phyloP scores from a whole-genome alignment of 2,113 vertebrate genomes.

The Cyanoderma ruficeps region DNA sequence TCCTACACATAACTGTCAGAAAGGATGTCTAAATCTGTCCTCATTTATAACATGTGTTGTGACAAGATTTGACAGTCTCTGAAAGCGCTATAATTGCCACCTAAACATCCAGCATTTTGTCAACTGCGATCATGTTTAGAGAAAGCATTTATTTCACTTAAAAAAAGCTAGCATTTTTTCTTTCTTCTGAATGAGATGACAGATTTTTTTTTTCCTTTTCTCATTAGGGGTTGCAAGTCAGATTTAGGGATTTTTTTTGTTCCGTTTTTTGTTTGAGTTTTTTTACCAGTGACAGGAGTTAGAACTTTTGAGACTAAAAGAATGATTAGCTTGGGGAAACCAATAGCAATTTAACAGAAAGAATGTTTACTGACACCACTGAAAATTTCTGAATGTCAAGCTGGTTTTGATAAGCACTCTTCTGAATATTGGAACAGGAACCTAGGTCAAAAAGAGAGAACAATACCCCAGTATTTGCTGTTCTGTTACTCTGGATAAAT shows the following conservation, averaged over 20 bases:
- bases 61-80: conserved; percentile 84
- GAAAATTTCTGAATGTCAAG: not conserved
- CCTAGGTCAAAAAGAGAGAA: not conserved
- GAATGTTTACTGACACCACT: not conserved
- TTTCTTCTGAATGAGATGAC: conserved; percentile 70
- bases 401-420: not conserved
- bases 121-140: conserved; percentile 78
- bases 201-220: conserved; percentile 62
- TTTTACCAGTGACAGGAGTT: conserved; percentile 48
- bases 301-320: conserved; percentile 57
- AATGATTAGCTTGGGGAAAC: conserved; percentile 40
- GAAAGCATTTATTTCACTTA: conserved; percentile 78
- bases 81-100: conserved; percentile 82
- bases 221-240: conserved; percentile 65
- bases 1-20: conserved; percentile 83
- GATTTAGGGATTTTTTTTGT: not conserved
- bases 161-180: conserved; percentile 63
- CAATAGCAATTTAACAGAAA: not conserved
- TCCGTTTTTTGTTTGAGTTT: conserved; percentile 46
- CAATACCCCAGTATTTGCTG: not conserved
- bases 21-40: conserved; percentile 84
- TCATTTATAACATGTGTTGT: conserved; percentile 82
- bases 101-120: conserved; percentile 85
- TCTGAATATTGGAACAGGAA: not conserved
- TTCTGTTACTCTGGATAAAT: not conserved